Percentiles rank a stretch among this genome's conserved stretches.
Evolutionary conservation across 2,797 vertebrate genomes (phyloP).

Genomic region (Lagodon rhomboides): DNA sequence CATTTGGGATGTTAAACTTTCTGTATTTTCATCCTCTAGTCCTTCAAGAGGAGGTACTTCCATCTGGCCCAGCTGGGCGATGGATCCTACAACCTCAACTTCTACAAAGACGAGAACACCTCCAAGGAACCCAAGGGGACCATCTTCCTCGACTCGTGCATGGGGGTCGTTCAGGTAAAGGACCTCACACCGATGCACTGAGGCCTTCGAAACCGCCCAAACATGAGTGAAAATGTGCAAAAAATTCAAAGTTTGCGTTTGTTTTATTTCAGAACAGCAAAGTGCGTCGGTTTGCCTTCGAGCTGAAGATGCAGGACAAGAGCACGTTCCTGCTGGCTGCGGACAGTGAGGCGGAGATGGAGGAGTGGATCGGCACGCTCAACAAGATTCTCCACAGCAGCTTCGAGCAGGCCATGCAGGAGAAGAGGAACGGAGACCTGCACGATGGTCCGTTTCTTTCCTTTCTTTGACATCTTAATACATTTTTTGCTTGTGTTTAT

Average conservation of each 20-base stretch:
- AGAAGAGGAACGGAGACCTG: constrained; percentile 94
- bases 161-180: constrained; percentile 96
- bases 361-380: constrained; percentile 94
- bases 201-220: neutral
- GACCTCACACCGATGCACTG: neutral
- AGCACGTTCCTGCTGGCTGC: constrained; percentile 97
- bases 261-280: constrained; percentile 91
- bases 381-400: constrained; percentile 98
- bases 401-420: constrained; percentile 96
- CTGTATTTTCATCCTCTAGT: constrained; percentile 81
- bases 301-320: constrained; percentile 99
- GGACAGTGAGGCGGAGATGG: constrained; percentile 96
- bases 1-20: constrained; percentile 25
- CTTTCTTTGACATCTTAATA: neutral
- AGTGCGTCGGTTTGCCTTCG: constrained; percentile 96
- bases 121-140: constrained; percentile 99
- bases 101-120: constrained; percentile 99
- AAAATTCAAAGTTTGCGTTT: neutral
- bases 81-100: constrained; percentile 98
- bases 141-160: constrained; percentile 98
- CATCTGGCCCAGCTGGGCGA: constrained; percentile 97
- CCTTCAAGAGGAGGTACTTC: constrained; percentile 99
- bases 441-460: constrained; percentile 87
- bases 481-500: neutral
- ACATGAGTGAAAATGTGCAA: neutral